Conservation (phyloP, 2,888 invertebrate genomes). For the Diarsia mendica region DNA sequence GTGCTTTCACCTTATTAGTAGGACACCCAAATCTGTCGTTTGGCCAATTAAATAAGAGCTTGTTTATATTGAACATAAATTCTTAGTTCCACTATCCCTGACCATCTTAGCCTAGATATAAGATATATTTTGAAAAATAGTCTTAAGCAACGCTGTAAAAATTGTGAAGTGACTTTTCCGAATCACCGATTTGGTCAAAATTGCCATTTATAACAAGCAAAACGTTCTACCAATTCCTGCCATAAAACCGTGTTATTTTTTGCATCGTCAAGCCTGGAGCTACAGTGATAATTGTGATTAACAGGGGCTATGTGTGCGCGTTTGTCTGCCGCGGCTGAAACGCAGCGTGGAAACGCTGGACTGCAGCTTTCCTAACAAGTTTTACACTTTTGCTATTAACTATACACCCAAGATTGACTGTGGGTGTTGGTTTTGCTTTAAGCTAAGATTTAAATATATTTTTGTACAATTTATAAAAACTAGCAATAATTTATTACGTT, state of each 20-base stretch:
- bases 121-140: not conserved
- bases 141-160: not conserved
- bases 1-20: too few species aligned
- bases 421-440: conserved; percentile 56
- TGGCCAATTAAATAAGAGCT: too few species aligned
- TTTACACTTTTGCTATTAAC: conserved; percentile 55
- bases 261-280: conserved; percentile 36
- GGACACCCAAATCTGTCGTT: too few species aligned
- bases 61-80: too few species aligned
- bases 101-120: conserved; percentile 1
- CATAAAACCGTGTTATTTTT: conserved; percentile 37
- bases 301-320: conserved; percentile 39
- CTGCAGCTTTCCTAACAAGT: conserved; percentile 60
- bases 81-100: not conserved
- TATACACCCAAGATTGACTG: conserved; percentile 57
- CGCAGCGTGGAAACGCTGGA: conserved; percentile 32
- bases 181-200: conserved; percentile 28
- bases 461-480: conserved; percentile 19
- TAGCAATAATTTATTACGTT: conserved; percentile 48
- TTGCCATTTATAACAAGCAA: conserved; percentile 46
- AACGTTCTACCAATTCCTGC: not conserved
- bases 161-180: not conserved
- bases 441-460: conserved; percentile 37
- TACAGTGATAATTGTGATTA: conserved; percentile 50
- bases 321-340: conserved; percentile 26